Evolutionary conservation across 2,888 invertebrate species (phyloP).

Genomic region (Drosophila ezoana): DNA sequence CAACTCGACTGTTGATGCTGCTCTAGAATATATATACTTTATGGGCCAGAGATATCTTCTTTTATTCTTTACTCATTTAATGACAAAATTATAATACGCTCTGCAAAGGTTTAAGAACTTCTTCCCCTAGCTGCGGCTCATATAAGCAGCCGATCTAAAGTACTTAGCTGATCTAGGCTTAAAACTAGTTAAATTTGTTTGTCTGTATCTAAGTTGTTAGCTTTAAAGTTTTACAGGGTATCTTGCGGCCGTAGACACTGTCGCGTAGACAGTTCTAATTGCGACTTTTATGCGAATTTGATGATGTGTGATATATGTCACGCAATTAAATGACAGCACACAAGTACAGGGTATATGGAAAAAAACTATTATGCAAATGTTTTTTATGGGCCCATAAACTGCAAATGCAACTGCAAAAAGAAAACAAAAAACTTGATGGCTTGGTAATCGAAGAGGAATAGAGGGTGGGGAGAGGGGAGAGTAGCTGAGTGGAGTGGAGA

Average conservation of each 20-base stretch:
- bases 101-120: no score
- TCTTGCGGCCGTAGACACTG: not conserved
- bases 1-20: no score
- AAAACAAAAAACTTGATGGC: constrained; percentile 12
- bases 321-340: constrained; percentile 55
- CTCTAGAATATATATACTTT: no score
- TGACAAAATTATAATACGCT: no score
- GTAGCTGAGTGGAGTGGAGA: not conserved
- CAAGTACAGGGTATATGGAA: constrained; percentile 16
- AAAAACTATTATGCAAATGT: constrained; percentile 58
- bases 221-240: not conserved
- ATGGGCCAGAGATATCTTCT: no score
- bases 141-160: no score
- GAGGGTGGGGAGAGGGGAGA: not conserved
- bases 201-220: no score
- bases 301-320: constrained; percentile 76
- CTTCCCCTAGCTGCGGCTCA: no score
- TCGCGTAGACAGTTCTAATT: not conserved
- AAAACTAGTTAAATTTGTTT: no score
- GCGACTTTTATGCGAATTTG: constrained; percentile 60
- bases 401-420: constrained; percentile 22
- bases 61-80: no score
- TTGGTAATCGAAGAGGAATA: not conserved
- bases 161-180: no score
- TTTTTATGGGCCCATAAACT: constrained; percentile 64